Evolutionary conservation across 64 coral and sea anemone genomes (phyloP).

Genomic region (Pachyseris speciosa): DNA sequence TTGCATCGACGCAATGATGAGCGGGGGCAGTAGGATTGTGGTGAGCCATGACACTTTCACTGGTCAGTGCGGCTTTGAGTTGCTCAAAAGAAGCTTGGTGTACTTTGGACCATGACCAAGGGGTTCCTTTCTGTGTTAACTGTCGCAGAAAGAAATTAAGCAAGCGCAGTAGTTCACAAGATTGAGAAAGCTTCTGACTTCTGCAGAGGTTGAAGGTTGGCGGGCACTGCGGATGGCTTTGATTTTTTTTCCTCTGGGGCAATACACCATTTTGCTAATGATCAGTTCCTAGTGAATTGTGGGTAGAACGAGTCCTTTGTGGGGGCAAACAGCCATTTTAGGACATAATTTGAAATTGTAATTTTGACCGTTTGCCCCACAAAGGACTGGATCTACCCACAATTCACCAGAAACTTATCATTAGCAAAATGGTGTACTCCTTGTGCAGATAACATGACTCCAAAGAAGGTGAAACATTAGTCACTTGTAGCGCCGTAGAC

Average conservation of each 20-base stretch:
- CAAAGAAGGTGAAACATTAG: too few species aligned
- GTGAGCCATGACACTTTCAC: constrained; percentile 16
- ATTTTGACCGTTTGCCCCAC: too few species aligned
- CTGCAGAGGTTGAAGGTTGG: background rate
- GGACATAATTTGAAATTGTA: too few species aligned
- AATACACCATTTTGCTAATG: background rate
- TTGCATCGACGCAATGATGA: background rate
- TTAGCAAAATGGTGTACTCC: too few species aligned
- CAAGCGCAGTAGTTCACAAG: constrained; percentile 14
- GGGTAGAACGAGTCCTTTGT: too few species aligned
- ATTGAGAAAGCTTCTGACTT: constrained; percentile 53
- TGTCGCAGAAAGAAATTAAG: constrained; percentile 35
- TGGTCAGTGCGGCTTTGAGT: constrained; percentile 12
- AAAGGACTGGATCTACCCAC: too few species aligned
- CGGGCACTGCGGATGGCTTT: background rate
- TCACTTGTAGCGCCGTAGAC: too few species aligned
- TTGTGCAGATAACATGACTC: too few species aligned
- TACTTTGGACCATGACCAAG: background rate
- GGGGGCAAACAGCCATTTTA: too few species aligned
- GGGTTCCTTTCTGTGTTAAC: constrained; percentile 17
- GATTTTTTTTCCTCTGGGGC: background rate
- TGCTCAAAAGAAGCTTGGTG: constrained; percentile 18
- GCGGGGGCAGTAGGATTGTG: background rate
- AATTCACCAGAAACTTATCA: too few species aligned
- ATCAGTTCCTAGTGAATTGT: too few species aligned